phyloP scores from a whole-genome alignment of 2,113 vertebrate species.

The Panthera leo region DNA sequence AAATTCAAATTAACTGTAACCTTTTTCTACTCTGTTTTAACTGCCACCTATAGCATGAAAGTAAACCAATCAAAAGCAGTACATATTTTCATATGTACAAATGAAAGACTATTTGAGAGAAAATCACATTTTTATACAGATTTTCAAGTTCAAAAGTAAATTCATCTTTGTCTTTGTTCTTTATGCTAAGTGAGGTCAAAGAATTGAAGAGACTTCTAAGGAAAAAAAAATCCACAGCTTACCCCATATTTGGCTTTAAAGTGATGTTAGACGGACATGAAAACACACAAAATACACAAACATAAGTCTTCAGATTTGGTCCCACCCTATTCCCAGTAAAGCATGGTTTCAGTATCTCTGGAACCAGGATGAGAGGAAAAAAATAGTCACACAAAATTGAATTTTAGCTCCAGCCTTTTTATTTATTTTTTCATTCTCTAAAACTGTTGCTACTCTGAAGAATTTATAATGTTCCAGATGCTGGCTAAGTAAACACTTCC shows the following conservation, averaged over 20 bases:
- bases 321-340: background rate
- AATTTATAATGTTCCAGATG: background rate
- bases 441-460: conserved; percentile 2
- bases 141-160: conserved; percentile 54
- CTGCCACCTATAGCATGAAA: background rate
- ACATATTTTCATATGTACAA: background rate
- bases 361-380: background rate
- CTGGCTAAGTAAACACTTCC: conserved; percentile 17
- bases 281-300: conserved; percentile 50
- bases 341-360: background rate
- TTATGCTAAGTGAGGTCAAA: background rate
- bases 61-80: background rate
- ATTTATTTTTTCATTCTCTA: conserved; percentile 38
- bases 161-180: conserved; percentile 40
- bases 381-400: background rate
- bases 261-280: background rate
- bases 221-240: conserved; percentile 16
- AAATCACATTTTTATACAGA: background rate
- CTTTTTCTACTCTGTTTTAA: background rate
- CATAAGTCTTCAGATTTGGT: background rate
- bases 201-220: conserved; percentile 38
- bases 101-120: background rate
- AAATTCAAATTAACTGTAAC: conserved; percentile 1
- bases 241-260: conserved; percentile 7
- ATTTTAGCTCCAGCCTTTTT: background rate